Conservation (phyloP, 2,888 invertebrate genomes). For the Synergus japonicus region DNA sequence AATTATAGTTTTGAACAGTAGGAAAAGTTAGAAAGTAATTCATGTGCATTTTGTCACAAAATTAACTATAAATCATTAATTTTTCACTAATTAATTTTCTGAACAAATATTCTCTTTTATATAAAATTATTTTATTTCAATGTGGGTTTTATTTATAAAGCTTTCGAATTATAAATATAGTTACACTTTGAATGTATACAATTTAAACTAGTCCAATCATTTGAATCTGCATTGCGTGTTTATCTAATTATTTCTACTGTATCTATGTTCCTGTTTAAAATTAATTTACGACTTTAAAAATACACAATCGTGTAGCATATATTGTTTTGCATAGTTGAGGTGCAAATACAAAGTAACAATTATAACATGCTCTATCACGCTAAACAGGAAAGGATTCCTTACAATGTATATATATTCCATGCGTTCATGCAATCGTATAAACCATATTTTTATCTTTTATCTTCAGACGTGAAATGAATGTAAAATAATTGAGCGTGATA, state of each 20-base stretch:
- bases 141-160: no score
- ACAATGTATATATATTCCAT: not conserved
- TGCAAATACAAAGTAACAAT: not conserved
- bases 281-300: not conserved
- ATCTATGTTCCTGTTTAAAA: not conserved
- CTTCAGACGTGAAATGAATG: constrained; percentile 26
- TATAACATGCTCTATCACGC: constrained; percentile 7
- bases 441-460: constrained; percentile 34
- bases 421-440: constrained; percentile 31
- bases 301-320: not conserved
- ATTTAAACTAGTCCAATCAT: no score
- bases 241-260: not conserved
- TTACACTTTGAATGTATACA: no score
- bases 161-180: no score
- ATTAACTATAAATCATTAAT: no score
- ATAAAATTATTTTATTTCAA: no score
- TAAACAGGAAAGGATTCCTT: constrained; percentile 3
- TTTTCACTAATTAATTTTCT: no score
- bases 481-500: constrained; percentile 36
- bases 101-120: no score
- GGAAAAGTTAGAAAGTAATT: no score
- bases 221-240: no score
- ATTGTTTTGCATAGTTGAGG: constrained; percentile 19
- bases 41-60: no score
- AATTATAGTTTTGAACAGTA: not conserved